phyloP scores from a whole-genome alignment of 2,113 vertebrate species.

The Pristiophorus japonicus region DNA sequence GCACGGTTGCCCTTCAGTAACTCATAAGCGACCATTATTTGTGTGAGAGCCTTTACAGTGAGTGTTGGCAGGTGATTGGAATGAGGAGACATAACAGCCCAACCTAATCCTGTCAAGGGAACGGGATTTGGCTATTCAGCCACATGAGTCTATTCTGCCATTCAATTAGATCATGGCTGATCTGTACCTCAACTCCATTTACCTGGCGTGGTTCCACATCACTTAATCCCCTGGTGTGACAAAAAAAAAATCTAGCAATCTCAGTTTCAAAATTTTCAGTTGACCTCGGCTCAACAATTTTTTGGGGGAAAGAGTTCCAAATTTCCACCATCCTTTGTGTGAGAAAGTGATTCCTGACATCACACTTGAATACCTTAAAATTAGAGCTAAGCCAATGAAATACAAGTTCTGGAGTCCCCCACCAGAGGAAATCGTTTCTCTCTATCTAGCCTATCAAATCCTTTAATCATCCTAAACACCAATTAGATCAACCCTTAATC shows the following conservation, averaged over 20 bases:
- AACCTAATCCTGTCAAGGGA: neutral
- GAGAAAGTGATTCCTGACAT: neutral
- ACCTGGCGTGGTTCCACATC: neutral
- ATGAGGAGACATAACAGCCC: neutral
- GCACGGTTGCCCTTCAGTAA: neutral
- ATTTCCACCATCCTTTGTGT: neutral
- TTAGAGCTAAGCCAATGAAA: neutral
- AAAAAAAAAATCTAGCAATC: constrained; percentile 21
- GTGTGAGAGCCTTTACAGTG: too few relatives aligned
- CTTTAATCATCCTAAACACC: neutral
- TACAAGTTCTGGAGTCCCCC: neutral
- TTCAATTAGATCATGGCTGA: neutral
- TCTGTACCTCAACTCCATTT: neutral
- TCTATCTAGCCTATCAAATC: neutral
- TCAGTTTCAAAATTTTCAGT: neutral
- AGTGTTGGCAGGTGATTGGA: too few relatives aligned
- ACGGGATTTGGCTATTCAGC: neutral
- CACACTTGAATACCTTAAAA: neutral
- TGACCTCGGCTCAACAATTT: neutral
- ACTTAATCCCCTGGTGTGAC: neutral
- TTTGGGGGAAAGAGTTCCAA: neutral
- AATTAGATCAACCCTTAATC: neutral
- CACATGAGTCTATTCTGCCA: neutral
- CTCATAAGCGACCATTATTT: neutral
- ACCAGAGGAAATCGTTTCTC: neutral